phyloP scores from a whole-genome alignment of 2,797 vertebrate genomes.

The Tinamus major region DNA sequence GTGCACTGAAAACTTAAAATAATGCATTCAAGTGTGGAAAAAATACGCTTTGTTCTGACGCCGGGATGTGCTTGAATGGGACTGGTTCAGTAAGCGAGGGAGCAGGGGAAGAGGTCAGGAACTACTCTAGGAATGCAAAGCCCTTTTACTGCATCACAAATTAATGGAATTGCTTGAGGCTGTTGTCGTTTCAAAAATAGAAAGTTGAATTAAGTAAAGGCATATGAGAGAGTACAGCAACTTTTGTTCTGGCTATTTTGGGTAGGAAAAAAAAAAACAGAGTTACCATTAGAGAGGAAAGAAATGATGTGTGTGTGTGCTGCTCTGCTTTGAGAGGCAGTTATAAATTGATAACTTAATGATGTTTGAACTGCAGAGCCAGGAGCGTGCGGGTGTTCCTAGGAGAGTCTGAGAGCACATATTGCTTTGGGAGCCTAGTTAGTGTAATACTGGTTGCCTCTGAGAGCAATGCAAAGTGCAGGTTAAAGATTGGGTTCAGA shows the following conservation, averaged over 20 bases:
- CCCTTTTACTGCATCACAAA: slow-evolving; percentile 43
- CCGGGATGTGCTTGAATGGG: not conserved
- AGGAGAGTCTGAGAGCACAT: not conserved
- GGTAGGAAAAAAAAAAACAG: not conserved
- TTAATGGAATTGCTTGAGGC: slow-evolving; percentile 54
- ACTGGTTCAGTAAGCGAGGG: not conserved
- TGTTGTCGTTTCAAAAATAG: slow-evolving; percentile 51
- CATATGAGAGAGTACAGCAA: not conserved
- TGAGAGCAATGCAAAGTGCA: not conserved
- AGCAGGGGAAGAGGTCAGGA: slow-evolving; percentile 16
- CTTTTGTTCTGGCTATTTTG: not conserved
- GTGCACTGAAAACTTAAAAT: slow-evolving; percentile 8
- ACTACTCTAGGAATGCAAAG: slow-evolving; percentile 40
- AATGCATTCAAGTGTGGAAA: not conserved
- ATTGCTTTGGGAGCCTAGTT: not conserved
- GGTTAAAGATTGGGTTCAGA: not conserved
- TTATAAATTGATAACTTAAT: not conserved
- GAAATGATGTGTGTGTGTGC: not conserved
- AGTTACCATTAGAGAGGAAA: not conserved
- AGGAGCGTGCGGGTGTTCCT: not conserved
- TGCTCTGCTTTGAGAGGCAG: not conserved
- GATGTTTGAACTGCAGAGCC: not conserved
- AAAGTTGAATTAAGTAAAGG: slow-evolving; percentile 43
- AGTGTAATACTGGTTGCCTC: not conserved
- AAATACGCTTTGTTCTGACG: slow-evolving; percentile 30